Evolutionary conservation across 2,888 invertebrate genomes (phyloP).

Genomic region (Autographa pulchrina): DNA sequence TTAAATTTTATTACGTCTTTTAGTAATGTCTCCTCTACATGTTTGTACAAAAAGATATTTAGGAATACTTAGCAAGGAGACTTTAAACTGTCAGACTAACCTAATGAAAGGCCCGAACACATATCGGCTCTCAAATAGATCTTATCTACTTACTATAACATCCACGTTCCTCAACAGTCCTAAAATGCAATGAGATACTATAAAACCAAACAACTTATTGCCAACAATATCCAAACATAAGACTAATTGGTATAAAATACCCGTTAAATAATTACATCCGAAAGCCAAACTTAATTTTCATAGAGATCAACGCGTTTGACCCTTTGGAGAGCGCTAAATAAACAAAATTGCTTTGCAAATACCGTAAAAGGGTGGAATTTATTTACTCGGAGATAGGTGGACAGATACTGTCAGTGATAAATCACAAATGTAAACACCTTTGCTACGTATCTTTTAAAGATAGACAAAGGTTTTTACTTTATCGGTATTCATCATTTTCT

Average conservation of each 20-base stretch:
- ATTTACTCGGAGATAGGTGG: conserved; percentile 47
- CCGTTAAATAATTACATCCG: conserved; percentile 8
- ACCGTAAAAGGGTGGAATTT: conserved; percentile 50
- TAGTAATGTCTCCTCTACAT: conserved; percentile 63
- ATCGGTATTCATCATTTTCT: conserved; percentile 28
- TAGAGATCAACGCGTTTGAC: conserved; percentile 47
- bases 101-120: not conserved
- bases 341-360: conserved; percentile 52
- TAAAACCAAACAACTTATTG: not conserved
- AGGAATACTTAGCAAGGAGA: conserved; percentile 14
- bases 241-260: conserved; percentile 20
- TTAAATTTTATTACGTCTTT: conserved; percentile 71
- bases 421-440: conserved; percentile 50
- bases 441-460: conserved; percentile 34
- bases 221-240: conserved; percentile 18
- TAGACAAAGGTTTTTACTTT: conserved; percentile 47
- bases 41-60: conserved; percentile 49
- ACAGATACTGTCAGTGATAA: conserved; percentile 45
- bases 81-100: not conserved
- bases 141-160: not conserved
- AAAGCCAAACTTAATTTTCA: conserved; percentile 46
- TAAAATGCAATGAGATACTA: not conserved
- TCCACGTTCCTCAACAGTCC: not conserved
- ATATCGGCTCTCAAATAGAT: not conserved
- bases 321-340: conserved; percentile 47